Evolutionary conservation across 2,113 vertebrate genomes (phyloP), one percentile per base, ranked within the genome.

Genomic region (Pongo abelii): DNA sequence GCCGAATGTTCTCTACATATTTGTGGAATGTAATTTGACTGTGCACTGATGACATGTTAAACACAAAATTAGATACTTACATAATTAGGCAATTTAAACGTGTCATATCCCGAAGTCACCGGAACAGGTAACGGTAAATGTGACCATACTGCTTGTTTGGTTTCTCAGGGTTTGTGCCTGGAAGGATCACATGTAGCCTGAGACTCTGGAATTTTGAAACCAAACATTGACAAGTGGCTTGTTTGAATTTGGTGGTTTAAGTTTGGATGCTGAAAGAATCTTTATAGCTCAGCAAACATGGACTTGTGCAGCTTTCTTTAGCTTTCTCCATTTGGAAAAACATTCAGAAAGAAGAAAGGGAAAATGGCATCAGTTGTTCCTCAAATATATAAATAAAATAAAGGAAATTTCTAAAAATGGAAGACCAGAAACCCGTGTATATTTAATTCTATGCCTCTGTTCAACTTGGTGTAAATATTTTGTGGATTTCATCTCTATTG

Each of bases 121-220:
- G 64, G 89, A 46, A 38, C 18, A 67, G 64, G n/a, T 23, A 35
- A 86, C 57, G 74, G n/a, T 25, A 25, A 59, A 50, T 40, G 80
- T 69, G 92, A 55, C 27, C 40, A 2, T 43, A 3, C 18, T 72
- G n/a, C n/a, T 77, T 79, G 32, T 92, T 30, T 72, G 81, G 32
- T 43, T 93, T 59, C 64, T 80, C 27, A 25, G 80, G 50, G 25
- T 69, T 88, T 35, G 18, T 96, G 85, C 32, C 88, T 64, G 80
- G 43, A 83, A 96, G 75, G 88, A 52, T 91, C 67, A 4, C 52
- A 20, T 64, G 78, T 72, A 74, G n/a, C 32, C 79, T 69, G 43
- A 75, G 92, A 78, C 80, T 72, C 83, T 85, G 91, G 93, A 92
- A 96, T 86, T 97, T 88, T 84, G 89, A 97, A 97, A 95, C 79